A percentile compares a stretch with the other conserved stretches of the same genome.
Evolutionary conservation across 2,888 invertebrate genomes (phyloP).

Genomic region (Hyles lineata): DNA sequence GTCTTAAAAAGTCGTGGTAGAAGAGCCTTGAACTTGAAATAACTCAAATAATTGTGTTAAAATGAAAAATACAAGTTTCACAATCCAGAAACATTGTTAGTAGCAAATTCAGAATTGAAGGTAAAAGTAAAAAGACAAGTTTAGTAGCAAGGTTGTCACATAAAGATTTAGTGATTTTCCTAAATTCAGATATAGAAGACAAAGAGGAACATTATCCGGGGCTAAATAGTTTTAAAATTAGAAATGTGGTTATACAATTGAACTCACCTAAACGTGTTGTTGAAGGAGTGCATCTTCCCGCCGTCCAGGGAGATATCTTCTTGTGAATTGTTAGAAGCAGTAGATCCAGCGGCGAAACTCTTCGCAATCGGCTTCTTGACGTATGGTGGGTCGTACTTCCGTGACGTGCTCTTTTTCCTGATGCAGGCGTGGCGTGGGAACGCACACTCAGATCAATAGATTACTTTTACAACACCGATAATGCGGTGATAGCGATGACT

Average conservation of each 20-base stretch:
- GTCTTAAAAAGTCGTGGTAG: neutral
- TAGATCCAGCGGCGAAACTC: constrained; percentile 87
- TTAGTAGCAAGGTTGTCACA: neutral
- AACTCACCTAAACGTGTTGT: constrained; percentile 90
- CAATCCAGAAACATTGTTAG: neutral
- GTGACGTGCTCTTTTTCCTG: constrained; percentile 95
- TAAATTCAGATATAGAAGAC: neutral
- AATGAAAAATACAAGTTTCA: neutral
- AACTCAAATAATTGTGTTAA: constrained; percentile 2
- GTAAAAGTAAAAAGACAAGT: neutral
- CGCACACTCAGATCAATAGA: constrained; percentile 85
- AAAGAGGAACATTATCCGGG: neutral
- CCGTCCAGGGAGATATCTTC: constrained; percentile 92
- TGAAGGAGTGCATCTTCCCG: constrained; percentile 93
- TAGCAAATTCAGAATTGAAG: neutral
- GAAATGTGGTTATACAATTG: neutral
- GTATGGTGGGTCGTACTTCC: constrained; percentile 95
- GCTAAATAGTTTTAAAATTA: neutral
- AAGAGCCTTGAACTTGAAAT: neutral
- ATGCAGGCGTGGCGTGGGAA: constrained; percentile 83
- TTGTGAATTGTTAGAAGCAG: constrained; percentile 90
- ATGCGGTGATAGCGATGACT: constrained; percentile 39
- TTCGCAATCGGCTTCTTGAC: constrained; percentile 92
- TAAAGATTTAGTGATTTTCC: neutral
- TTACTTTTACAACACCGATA: constrained; percentile 74